Evolutionary conservation across 2,888 invertebrate species (phyloP), one percentile per base, ranked within the genome.

Genomic region (Noctua fimbriata): DNA sequence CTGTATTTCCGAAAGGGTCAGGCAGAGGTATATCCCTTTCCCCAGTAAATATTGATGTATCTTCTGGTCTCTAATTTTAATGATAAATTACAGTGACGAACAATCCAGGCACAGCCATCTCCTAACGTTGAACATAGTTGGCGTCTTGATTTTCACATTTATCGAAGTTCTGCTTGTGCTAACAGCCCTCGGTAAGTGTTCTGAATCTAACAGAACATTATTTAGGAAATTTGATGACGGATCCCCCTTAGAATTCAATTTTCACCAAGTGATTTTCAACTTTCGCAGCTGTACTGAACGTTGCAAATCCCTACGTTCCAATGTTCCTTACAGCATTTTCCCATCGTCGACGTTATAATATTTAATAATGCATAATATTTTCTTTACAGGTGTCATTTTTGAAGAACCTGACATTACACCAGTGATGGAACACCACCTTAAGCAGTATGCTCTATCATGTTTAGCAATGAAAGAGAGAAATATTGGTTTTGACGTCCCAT

Each of bases 151-250:
- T 16, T 92, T 92, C 76, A 6, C 91, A 1, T 60, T 83, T 21
- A 69, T 77, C 6, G 85, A 87, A 7, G 81, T 92, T 36, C n/a
- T 92, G n/a, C 88, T 94, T 6, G 81, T 90, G n/a, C 73, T 94
- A 69, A 92, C 92, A 90, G 93, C 93, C 67, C 60, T 89, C 0
- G 81, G 94, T 94, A 85, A 92, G 93, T 90, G 16, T 55, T 47
- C 32, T 67, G 14, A 52, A 69, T 41, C 14, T 28, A 6, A 16
- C 16, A 28, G 16, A 76, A 44, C 18, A 5, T 18, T 63, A 55
- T n/a, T 55, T 58, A n/a, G 58, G n/a, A 55, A 49, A 52, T 21
- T 52, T 52, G 3, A 24, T 55, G 52, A 52, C 24, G 9, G 3
- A 47, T 16, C 16, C 49, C 49, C 49, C 44, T 49, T 49, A 47